Evolutionary conservation across 2,888 invertebrate species (phyloP).

Genomic region (Autographa gamma): DNA sequence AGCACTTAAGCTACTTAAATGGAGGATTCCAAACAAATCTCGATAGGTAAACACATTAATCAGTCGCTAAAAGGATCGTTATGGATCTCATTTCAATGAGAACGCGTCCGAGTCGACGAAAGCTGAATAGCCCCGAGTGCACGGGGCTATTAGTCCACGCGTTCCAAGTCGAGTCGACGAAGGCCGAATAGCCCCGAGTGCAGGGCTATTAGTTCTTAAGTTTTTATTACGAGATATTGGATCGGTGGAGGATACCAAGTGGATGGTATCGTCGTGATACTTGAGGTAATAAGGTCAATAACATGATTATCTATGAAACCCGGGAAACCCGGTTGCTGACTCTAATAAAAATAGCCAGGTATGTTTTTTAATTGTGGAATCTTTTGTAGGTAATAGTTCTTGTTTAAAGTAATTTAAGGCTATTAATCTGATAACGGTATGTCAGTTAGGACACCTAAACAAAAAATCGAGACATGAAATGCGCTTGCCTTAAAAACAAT

Average conservation of each 20-base stretch:
- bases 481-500: no score
- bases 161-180: background rate
- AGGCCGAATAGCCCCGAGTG: slow-evolving; percentile 13
- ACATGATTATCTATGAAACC: no score
- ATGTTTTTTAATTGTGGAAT: no score
- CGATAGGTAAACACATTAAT: background rate
- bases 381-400: no score
- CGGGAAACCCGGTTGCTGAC: no score
- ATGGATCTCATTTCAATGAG: slow-evolving; percentile 7
- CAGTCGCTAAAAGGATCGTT: background rate
- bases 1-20: background rate
- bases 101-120: background rate
- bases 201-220: slow-evolving; percentile 19
- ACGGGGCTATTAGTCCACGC: slow-evolving; percentile 20
- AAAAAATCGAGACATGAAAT: no score
- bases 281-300: background rate
- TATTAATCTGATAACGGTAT: no score
- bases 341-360: no score
- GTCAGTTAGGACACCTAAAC: no score
- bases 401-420: no score
- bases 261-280: background rate
- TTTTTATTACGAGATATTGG: slow-evolving; percentile 35
- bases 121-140: slow-evolving; percentile 15
- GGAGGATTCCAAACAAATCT: background rate
- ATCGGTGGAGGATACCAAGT: background rate